These are phyloP conservation scores for Hydractinia echinata DNA, from an alignment of 30 jellyfish, hydroid and myxozoan genomes.

Conservation along the genomic window DNA sequence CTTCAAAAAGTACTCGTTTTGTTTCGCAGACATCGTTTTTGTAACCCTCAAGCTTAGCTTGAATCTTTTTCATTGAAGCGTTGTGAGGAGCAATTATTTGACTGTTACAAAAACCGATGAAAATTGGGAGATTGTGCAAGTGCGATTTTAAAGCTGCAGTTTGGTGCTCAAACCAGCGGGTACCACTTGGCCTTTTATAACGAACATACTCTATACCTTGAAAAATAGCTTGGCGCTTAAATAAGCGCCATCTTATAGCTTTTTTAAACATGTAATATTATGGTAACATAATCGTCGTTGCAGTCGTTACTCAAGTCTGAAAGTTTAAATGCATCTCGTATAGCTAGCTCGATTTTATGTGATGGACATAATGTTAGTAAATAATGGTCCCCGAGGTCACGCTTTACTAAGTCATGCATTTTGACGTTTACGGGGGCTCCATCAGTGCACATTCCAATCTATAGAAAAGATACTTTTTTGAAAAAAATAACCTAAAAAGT, in stretches of 20 bases:
- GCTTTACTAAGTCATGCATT: slow-evolving; percentile 7
- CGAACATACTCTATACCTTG: not conserved
- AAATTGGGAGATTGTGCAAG: slow-evolving; percentile 9
- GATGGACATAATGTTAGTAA: not conserved
- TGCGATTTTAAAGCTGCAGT: not conserved
- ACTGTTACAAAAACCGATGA: slow-evolving; percentile 1
- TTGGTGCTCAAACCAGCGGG: slow-evolving; percentile 23
- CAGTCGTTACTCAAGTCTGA: slow-evolving; percentile 4
- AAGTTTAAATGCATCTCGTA: slow-evolving; percentile 1
- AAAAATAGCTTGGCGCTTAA: slow-evolving; percentile 15
- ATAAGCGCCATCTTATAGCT: slow-evolving; percentile 22
- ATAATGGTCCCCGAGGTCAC: slow-evolving; percentile 30
- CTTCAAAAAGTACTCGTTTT: slow-evolving; percentile 1
- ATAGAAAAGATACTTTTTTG: not conserved
- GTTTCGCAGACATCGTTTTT: slow-evolving; percentile 11
- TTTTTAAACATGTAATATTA: slow-evolving; percentile 18
- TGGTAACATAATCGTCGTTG: slow-evolving; percentile 6
- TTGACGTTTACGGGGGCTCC: slow-evolving; percentile 15
- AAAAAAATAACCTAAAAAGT: not conserved
- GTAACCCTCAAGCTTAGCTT: slow-evolving; percentile 9
- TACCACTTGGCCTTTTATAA: slow-evolving; percentile 21
- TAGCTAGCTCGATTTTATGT: slow-evolving; percentile 10
- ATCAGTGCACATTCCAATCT: slow-evolving; percentile 32
- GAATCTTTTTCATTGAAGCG: slow-evolving; percentile 2
- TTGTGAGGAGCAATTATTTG: no score